Percentiles rank a stretch among this genome's conserved stretches.
Conservation (phyloP, 1,140 invertebrate genomes). For the Apis mellifera region Amel_HAv3.1 CM009936.2:5930001-5930500, state of each 20-base stretch:
- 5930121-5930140: slow-evolving; percentile 35
- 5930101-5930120: neutral
- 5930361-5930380: neutral
- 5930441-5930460: too few relatives aligned
- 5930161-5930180: slow-evolving; percentile 9
- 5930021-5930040: neutral
- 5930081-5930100: slow-evolving; percentile 27
- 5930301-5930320: neutral
- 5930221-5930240: slow-evolving; percentile 26
- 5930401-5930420: too few relatives aligned
- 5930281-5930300: neutral
- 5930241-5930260: neutral
- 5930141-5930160: slow-evolving; percentile 21
- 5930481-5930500: too few relatives aligned
- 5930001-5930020: slow-evolving; percentile 23
- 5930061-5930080: slow-evolving; percentile 6
- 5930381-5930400: too few relatives aligned
- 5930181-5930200: slow-evolving; percentile 40
- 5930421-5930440: too few relatives aligned
- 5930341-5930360: neutral
- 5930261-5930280: neutral
- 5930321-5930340: neutral
- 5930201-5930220: neutral
- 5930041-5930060: neutral
- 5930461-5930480: too few relatives aligned